Base-by-base conservation (phyloP, 2,888 invertebrate genomes). In the Zygothrica quintamaculata region DNA sequence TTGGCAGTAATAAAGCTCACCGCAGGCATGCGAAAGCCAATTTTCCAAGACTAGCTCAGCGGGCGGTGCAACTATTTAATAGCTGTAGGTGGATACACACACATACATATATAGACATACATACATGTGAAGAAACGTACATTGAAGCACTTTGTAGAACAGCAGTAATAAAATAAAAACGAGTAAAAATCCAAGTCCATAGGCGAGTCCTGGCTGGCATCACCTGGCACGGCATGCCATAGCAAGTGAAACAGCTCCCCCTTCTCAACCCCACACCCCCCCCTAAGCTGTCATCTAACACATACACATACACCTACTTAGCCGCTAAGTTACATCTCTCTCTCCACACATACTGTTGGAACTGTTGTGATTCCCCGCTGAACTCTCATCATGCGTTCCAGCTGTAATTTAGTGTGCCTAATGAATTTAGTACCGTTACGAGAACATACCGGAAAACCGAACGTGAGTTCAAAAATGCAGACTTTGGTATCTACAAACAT, bases 381-480 rank as follows among this genome's bases (percentile, higher is more conserved):
- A 3, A 25, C 36, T 37, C 65, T 34, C 58, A 56, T 46, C 61
- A 57, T 58, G 59, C 66, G 58, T 72, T 74, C 80, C 60, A 82
- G 79, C 80, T 86, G 79, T 85, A 85, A 86, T 85, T 84, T 85
- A 82, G 82, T 87, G 85, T 80, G 85, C 74, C 85, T 85, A 85
- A 85, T 85, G 85, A 85, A 85, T 84, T 85, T 87, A 85, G 82
- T 87, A 76, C 67, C 85, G 82, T 85, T 79, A 82, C 18, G 18
- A 22, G 18, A 22, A 22, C 82, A 74, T 78, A 74, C 80, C 82
- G 80, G 73, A 74, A 75, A 68, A 66, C 65, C 66, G 74, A 65
- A 79, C 64, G 85, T 79, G 84, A 77, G 86, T 72, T 73, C 86
- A 77, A 85, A 82, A 85, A 80, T 78, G 84, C 74, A 74, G 69